Conservation (phyloP, 2,113 vertebrate species). For the Castor canadensis region DNA sequence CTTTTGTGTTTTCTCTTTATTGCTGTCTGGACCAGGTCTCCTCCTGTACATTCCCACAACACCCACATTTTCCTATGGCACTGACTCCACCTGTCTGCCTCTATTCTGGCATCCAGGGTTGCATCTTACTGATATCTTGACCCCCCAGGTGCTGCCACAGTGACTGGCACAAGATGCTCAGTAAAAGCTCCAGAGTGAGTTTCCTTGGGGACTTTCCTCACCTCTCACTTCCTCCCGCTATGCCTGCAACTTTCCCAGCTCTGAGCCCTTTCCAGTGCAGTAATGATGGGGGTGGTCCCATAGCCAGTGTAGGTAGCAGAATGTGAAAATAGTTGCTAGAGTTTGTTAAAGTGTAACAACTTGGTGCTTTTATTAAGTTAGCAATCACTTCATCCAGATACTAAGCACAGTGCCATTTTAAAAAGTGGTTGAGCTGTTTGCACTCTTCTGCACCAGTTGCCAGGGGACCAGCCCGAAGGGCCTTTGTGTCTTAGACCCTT, state of each 20-base stretch:
- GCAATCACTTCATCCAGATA: not conserved
- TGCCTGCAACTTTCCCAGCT: rapidly evolving
- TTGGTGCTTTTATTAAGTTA: too few species aligned
- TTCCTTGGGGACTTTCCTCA: not conserved
- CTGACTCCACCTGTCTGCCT: not conserved
- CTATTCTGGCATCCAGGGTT: not conserved
- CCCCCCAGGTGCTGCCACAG: not conserved
- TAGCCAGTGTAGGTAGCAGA: not conserved
- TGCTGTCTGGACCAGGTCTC: not conserved
- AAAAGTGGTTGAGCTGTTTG: not conserved
- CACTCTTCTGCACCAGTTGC: not conserved
- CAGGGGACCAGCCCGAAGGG: not conserved
- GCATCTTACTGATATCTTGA: not conserved
- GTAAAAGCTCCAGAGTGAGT: not conserved
- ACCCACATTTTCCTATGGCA: rapidly evolving
- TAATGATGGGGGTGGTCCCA: rapidly evolving
- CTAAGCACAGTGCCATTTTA: not conserved
- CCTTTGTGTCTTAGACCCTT: not conserved
- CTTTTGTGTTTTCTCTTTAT: conserved; percentile 43
- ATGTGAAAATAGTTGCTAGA: rapidly evolving
- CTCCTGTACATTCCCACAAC: too few species aligned
- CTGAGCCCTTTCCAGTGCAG: rapidly evolving
- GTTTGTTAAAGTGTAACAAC: not conserved
- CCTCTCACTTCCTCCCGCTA: not conserved
- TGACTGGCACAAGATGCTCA: too few species aligned